Conservation (phyloP, 2,113 vertebrate species). For the Panurus biarmicus region DNA sequence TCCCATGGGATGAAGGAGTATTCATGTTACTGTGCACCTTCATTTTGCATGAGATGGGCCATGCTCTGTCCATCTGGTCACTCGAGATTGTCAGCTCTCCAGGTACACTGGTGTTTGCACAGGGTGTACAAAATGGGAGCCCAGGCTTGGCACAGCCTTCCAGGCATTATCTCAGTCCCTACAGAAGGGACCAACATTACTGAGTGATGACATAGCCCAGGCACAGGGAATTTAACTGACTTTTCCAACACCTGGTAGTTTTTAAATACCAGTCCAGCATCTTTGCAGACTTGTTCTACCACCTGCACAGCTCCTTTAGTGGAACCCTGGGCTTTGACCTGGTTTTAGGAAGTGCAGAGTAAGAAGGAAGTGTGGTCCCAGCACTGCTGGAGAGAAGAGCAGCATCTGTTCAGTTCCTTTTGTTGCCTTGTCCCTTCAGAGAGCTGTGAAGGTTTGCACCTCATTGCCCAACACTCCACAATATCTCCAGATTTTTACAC, state of each 20-base stretch:
- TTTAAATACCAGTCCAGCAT: neutral
- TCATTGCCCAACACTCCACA: neutral
- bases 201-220: neutral
- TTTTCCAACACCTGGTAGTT: neutral
- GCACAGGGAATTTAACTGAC: neutral
- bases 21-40: neutral
- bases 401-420: neutral
- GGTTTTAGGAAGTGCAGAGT: neutral
- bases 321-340: neutral
- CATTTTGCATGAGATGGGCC: neutral
- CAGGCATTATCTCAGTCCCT: neutral
- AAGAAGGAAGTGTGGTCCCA: neutral
- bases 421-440: neutral
- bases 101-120: neutral
- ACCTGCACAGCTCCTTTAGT: neutral
- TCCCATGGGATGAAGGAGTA: neutral
- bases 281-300: neutral
- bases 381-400: neutral
- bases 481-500: neutral
- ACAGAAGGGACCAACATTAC: neutral
- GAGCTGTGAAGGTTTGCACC: neutral
- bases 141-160: neutral
- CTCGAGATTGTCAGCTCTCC: accelerated
- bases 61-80: neutral
- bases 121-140: neutral